Base-by-base conservation (phyloP, 2,113 vertebrate genomes). In the Tor tambroides region DNA sequence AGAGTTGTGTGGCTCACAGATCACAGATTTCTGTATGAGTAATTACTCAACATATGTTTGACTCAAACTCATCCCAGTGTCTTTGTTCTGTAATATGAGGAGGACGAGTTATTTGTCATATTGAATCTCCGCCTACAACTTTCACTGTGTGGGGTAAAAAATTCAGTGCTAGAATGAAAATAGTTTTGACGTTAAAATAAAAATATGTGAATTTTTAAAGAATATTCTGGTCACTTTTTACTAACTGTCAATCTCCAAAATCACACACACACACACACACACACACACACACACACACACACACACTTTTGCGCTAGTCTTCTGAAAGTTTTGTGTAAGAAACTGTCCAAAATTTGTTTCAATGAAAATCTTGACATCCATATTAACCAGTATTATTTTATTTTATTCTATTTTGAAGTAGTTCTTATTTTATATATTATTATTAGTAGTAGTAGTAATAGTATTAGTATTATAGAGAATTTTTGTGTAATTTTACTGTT, bases 11-110 rank as follows among this genome's bases (percentile, higher is more conserved):
- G 32, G 15, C 9, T 35, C 65, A 69, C 65, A 69, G 65, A 17
- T 19, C 30, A 15, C n/a, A n/a, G n/a, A n/a, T 69, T 32, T 69
- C 28, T 32, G 30, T 12, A 3, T 6, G 35, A 41, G 19, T 23
- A 74, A 74, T 74, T n/a, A 41, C 71, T 74, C 71, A 74, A 74
- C 71, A 74, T 72, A 38, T 12, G 69, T n/a, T 71, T 72, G 19
- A 35, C 69, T 72, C 69, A 21, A 32, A 38, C 32, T 72, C 32
- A 72, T 72, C 69, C 28, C 69, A 23, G 4, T n/a, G 35, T 74
- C 71, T 74, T 74, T 74, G 21, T 74, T 41, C 71, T 74, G 8
- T 23, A 72, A 72, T 72, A 9, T 9, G 32, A 41, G 35, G 21
- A 74, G 21, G 9, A 6, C 11, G 0, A 41, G 9, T 43, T 14